Conservation (phyloP, 2,888 invertebrate species). For the Scelioninae gen. 1 region DNA sequence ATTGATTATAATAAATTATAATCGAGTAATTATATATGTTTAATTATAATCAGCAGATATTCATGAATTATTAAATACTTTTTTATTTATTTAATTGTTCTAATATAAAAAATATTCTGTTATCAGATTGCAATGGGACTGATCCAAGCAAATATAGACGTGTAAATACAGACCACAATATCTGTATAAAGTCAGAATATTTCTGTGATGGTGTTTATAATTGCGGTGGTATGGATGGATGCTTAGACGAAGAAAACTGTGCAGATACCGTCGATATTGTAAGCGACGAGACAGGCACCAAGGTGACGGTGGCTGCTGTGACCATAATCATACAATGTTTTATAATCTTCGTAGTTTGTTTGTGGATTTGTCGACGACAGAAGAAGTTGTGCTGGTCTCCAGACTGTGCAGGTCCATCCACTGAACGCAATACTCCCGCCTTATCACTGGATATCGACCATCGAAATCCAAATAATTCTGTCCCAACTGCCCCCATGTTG, state of each 20-base stretch:
- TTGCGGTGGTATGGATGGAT: constrained; percentile 84
- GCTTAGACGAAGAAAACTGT: constrained; percentile 85
- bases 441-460: constrained; percentile 74
- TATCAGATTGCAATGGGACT: constrained; percentile 77
- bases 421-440: constrained; percentile 71
- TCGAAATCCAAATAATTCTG: constrained; percentile 75
- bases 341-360: constrained; percentile 84
- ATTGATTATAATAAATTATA: no score
- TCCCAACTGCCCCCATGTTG: constrained; percentile 81
- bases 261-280: constrained; percentile 60
- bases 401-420: constrained; percentile 82
- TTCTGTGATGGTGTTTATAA: constrained; percentile 85
- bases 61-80: no score
- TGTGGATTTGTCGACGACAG: constrained; percentile 85
- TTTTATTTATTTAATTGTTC: no score
- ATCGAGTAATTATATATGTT: no score
- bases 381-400: constrained; percentile 85
- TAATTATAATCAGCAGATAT: no score
- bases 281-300: constrained; percentile 80
- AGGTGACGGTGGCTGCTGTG: constrained; percentile 85
- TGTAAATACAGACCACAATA: constrained; percentile 68
- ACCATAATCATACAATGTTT: constrained; percentile 85
- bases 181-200: constrained; percentile 84
- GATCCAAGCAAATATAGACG: constrained; percentile 74
- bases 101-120: no score